phyloP scores from a whole-genome alignment of 2,113 vertebrate species.

The Helogale parvula region DNA sequence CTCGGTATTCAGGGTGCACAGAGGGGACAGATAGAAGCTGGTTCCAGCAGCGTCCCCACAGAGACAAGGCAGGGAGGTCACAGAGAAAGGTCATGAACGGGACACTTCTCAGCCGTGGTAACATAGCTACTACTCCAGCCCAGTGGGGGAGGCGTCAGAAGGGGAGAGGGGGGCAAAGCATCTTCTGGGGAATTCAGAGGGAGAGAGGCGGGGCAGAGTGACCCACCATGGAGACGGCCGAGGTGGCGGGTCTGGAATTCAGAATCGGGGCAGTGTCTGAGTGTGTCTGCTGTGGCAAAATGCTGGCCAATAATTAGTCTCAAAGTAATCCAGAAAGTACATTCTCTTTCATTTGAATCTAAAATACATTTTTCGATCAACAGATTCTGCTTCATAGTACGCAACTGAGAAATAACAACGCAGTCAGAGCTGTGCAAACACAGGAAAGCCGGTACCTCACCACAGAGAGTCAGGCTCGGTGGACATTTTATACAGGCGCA shows the following conservation, averaged over 20 bases:
- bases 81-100: not conserved
- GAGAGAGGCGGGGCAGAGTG: not conserved
- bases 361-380: not conserved
- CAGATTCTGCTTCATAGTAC: not conserved
- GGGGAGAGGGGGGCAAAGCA: no score
- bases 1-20: not conserved
- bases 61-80: not conserved
- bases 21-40: not conserved
- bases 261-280: not conserved
- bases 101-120: not conserved
- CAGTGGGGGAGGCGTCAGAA: fast-evolving
- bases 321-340: no score
- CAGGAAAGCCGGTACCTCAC: not conserved
- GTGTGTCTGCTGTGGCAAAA: no score
- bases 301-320: no score
- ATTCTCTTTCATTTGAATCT: not conserved
- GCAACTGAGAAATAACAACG: not conserved
- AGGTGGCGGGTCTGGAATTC: not conserved
- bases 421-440: not conserved
- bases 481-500: no score
- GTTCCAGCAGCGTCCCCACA: not conserved
- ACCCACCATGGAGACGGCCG: fast-evolving
- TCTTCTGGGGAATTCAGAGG: fast-evolving
- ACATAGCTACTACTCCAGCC: not conserved
- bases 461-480: not conserved